These are phyloP conservation scores for Troilus luridus DNA, from an alignment of 2,888 invertebrate genomes.

Conservation along the genomic window DNA sequence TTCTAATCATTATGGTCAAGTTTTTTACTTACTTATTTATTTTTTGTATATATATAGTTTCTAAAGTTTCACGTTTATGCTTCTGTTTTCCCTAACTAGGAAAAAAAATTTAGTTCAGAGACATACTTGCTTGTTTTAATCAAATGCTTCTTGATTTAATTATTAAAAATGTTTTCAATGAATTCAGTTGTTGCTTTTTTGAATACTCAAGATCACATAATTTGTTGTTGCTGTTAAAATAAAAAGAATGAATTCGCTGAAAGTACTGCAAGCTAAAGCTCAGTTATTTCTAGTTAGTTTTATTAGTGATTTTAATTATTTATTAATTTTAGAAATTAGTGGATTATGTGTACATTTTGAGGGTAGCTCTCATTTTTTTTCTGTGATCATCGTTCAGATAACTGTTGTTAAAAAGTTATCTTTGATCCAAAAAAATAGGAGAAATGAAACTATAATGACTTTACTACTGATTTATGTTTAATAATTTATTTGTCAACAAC, in stretches of 20 bases:
- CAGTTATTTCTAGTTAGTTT: constrained; percentile 28
- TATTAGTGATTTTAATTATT: constrained; percentile 27
- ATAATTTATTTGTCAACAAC: neutral
- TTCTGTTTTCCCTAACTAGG: neutral
- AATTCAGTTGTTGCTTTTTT: constrained; percentile 9
- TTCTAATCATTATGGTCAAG: constrained; percentile 14
- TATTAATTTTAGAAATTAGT: constrained; percentile 30
- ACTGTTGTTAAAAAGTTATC: constrained; percentile 38
- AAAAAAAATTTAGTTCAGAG: neutral
- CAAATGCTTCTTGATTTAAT: constrained; percentile 11
- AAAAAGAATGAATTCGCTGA: neutral
- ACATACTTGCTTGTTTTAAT: constrained; percentile 14
- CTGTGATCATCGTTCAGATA: constrained; percentile 42
- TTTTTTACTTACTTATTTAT: neutral
- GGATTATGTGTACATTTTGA: neutral
- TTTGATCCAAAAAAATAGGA: neutral
- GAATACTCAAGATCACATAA: constrained; percentile 9
- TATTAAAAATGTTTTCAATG: neutral
- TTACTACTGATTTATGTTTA: neutral
- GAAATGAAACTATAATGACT: neutral
- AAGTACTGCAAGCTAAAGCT: neutral
- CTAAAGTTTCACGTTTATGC: neutral
- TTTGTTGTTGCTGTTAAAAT: constrained; percentile 44
- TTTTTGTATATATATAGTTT: constrained; percentile 8
- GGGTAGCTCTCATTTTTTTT: constrained; percentile 9